Evolutionary conservation across 2,113 vertebrate genomes (phyloP), one percentile per base, ranked within the genome.

Genomic region (Syngnathoides biaculeatus): DNA sequence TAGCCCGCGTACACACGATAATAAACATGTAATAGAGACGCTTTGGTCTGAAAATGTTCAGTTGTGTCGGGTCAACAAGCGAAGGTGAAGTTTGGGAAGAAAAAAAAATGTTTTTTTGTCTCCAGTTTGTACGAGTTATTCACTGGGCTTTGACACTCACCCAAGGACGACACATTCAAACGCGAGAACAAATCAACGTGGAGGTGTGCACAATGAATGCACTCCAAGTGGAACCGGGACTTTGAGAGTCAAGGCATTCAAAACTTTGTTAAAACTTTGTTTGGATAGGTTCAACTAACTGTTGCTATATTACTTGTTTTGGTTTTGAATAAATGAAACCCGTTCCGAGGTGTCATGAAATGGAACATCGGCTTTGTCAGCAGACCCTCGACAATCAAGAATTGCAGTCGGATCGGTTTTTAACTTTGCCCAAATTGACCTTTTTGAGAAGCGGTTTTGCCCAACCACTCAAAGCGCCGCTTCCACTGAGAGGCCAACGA

Each of bases 141-240:
- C 48, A 52, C 48, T 22, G 7, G 2, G 81, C 80, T 87, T 77
- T 70, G 79, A 80, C 39, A 62, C 65, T 78, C 64, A 81, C 35
- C 39, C 78, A 73, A 80, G 82, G 85, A 88, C 64, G 82, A 75
- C 68, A 76, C 73, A 72, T 76, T 78, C 30, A 76, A 81, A 86
- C 76, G 58, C 67, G 72, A 71, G 69, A 64, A 75, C 72, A 71
- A 86, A 84, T 74, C 14, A 12, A 71, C 48, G 47, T 77, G 58
- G 3, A 71, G 79, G 66, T 50, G 47, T 72, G 47, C 61, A 67
- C 77, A 86, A 62, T 45, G 9, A 38, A 2, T 72, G 64, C 59
- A 72, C 26, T 57, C 39, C 12, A 10, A 38, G 27, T 7, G 17
- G 13, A 9, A 20, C 19, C 6, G 5, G 20, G 48, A 20, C 19